Evolutionary conservation across 2,888 invertebrate species (phyloP), one percentile per base, ranked within the genome.

Genomic region (Drosophila anomalata): DNA sequence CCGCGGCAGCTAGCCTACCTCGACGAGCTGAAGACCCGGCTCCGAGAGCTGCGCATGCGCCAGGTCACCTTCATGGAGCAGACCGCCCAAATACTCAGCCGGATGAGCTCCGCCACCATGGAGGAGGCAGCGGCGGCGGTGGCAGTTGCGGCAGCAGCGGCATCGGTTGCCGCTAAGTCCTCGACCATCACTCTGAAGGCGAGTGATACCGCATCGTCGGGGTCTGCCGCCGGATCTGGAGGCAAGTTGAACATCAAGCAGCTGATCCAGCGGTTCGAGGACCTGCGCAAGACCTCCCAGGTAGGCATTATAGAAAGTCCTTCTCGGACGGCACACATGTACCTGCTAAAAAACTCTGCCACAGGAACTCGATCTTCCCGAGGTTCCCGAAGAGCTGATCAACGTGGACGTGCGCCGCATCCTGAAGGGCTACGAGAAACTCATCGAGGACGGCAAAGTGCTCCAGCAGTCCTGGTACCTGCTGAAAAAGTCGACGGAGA

Each of bases 21-120:
- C 31, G 82, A 82, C 36, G 82, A 83, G 60, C 70, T 83, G 26
- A 87, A 83, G 67, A 54, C 70, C 50, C 87, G 86, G 0, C 72
- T 83, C 0, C 55, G 55, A 8, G 67, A 82, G 7, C 42, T 83
- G 31, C 88, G 79, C 0, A 29, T 66, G 9, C 83, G 73, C 0
- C 88, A 87, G 20, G 70, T 73, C 29, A 58, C 61, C 6, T 87
- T 81, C 31, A 82, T 83, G 58, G 66, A 67, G 48, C 66, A 83
- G 48, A 85, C 82, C 0, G 82, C 75, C 14, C 53, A 71, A 14
- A 82, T 87, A 7, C 41, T 83, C 17, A 66, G 57, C 0, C 42
- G 52, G 1, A 74, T 87, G 26, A 66, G 57, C 50, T 29, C 66
- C 14, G 17, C 63, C 31, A 31, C 29, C 4, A 20, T 12, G 60